phyloP scores from a whole-genome alignment of 2,888 invertebrate species.

The Meganola albula region DNA sequence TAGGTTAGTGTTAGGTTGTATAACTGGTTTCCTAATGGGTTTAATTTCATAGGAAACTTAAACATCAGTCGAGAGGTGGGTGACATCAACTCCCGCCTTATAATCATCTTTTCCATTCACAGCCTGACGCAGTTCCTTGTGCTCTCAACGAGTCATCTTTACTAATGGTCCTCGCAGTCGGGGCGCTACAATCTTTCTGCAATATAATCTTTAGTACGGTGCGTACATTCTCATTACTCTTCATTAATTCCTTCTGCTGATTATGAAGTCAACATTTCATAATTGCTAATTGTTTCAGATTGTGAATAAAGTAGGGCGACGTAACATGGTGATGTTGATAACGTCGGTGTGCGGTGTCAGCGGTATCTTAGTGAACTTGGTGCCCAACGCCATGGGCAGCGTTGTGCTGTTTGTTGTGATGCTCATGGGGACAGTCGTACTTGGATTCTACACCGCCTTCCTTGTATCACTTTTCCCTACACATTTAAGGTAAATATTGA shows the following conservation, averaged over 20 bases:
- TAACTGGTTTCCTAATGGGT: too few relatives aligned
- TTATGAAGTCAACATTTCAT: too few relatives aligned
- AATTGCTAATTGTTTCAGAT: slow-evolving; percentile 28
- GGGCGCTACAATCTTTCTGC: slow-evolving; percentile 38
- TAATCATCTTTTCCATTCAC: too few relatives aligned
- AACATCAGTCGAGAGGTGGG: too few relatives aligned
- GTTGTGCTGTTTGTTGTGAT: slow-evolving; percentile 66
- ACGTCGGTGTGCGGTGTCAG: slow-evolving; percentile 68
- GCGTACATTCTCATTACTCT: too few relatives aligned
- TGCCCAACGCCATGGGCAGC: slow-evolving; percentile 76
- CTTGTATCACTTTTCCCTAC: slow-evolving; percentile 75
- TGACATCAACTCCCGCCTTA: too few relatives aligned
- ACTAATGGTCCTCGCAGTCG: slow-evolving; percentile 43
- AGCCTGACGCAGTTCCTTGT: slow-evolving; percentile 45
- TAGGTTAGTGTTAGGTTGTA: too few relatives aligned
- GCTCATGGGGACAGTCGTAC: slow-evolving; percentile 56
- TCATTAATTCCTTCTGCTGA: too few relatives aligned
- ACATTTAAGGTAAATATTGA: slow-evolving; percentile 50
- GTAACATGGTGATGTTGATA: slow-evolving; percentile 61
- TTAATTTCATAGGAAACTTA: too few relatives aligned
- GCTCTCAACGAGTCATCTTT: slow-evolving; percentile 44
- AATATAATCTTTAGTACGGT: slow-evolving; percentile 60
- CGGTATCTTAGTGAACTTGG: slow-evolving; percentile 77
- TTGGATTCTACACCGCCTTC: slow-evolving; percentile 73
- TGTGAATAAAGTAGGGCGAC: slow-evolving; percentile 64